Conservation (phyloP, 2,888 invertebrate species). For the Petrolisthes cinctipes region DNA sequence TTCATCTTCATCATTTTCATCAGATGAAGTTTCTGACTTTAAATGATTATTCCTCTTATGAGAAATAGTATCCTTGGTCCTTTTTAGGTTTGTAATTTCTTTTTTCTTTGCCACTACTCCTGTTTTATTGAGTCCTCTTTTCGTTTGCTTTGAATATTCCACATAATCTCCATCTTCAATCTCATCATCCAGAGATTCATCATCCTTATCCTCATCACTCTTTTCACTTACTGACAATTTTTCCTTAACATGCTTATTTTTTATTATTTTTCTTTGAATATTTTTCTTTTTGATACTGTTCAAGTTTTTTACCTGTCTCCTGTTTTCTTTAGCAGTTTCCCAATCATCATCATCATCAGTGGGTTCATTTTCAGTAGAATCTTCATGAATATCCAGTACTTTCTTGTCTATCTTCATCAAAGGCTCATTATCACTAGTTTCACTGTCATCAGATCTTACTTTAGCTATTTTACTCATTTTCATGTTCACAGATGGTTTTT, state of each 20-base stretch:
- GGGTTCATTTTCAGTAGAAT: conserved; percentile 45
- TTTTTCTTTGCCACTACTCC: conserved; percentile 3
- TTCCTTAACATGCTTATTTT: conserved; percentile 23
- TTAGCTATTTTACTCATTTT: conserved; percentile 42
- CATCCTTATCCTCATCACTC: conserved; percentile 46
- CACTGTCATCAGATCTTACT: conserved; percentile 48
- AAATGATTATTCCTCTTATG: conserved; percentile 22
- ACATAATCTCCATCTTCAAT: conserved; percentile 42
- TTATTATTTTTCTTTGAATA: conserved; percentile 1
- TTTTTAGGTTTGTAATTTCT: neutral
- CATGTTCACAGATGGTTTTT: neutral
- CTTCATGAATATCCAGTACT: conserved; percentile 20
- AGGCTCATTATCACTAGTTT: conserved; percentile 47
- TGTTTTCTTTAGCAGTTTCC: conserved; percentile 17
- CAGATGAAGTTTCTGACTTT: conserved; percentile 51
- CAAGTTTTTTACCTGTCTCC: conserved; percentile 25
- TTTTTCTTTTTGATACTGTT: conserved; percentile 16
- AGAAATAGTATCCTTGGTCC: conserved; percentile 12
- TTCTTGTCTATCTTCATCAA: conserved; percentile 34
- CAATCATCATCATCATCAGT: conserved; percentile 53
- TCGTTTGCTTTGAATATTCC: conserved; percentile 20
- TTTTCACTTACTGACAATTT: conserved; percentile 24
- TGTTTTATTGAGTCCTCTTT: conserved; percentile 28
- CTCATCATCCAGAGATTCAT: conserved; percentile 41
- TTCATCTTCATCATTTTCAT: conserved; percentile 50